Evolutionary conservation across 2,113 vertebrate species (phyloP).

Genomic region (Sitta europaea): DNA sequence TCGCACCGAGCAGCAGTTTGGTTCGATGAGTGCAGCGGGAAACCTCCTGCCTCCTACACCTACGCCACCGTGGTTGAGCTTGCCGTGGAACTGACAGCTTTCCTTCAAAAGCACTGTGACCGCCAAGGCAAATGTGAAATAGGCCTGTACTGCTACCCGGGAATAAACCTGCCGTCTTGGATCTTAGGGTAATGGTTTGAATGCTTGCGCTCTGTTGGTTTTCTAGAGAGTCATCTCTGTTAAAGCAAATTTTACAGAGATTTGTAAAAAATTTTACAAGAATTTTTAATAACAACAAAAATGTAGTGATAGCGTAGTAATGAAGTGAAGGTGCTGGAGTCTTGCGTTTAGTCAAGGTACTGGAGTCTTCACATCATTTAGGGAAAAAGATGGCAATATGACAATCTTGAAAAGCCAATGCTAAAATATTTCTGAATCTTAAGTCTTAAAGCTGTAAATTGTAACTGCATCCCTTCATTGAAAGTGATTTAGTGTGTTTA

Average conservation of each 20-base stretch:
- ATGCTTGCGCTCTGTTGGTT: neutral
- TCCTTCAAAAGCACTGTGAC: slow-evolving; percentile 64
- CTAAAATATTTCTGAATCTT: neutral
- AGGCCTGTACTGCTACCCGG: slow-evolving; percentile 83
- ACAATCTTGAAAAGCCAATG: neutral
- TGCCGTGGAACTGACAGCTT: slow-evolving; percentile 69
- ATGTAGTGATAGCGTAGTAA: neutral
- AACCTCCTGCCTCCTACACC: slow-evolving; percentile 14
- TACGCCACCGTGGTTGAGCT: slow-evolving; percentile 69
- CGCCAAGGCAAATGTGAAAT: slow-evolving; percentile 52
- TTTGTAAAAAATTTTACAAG: neutral
- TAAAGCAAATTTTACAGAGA: neutral
- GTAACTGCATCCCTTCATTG: neutral
- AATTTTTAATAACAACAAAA: neutral
- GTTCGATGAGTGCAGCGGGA: slow-evolving; percentile 68
- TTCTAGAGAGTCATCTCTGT: neutral
- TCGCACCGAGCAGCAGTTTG: slow-evolving; percentile 73
- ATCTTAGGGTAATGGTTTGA: slow-evolving; percentile 83
- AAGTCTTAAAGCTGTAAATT: neutral
- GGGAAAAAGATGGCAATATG: neutral
- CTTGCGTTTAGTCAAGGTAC: neutral
- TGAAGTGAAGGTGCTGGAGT: neutral
- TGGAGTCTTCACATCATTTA: neutral
- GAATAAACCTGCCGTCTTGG: slow-evolving; percentile 85
- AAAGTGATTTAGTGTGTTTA: neutral